These are phyloP conservation scores for Molossus molossus DNA, from an alignment of 2,797 vertebrate genomes.

Conservation along the genomic window DNA sequence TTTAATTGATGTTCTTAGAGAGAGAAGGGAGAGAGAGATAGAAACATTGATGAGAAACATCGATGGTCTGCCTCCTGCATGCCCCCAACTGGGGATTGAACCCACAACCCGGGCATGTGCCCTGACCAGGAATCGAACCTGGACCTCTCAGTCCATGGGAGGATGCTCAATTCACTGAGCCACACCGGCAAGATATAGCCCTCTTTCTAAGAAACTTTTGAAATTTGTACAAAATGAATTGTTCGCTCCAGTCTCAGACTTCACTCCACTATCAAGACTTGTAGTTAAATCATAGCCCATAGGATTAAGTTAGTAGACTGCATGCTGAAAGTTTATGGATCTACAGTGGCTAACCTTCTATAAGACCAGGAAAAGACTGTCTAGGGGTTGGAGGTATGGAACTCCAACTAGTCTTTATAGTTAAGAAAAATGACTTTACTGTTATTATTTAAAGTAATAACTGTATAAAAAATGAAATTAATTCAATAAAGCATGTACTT, in stretches of 20 bases:
- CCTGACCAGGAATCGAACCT: too few species aligned
- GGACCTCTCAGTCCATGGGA: too few species aligned
- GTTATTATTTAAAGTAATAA: not conserved
- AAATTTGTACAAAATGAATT: not conserved
- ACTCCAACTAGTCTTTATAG: not conserved
- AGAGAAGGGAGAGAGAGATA: too few species aligned
- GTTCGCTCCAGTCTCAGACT: not conserved
- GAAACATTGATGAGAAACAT: too few species aligned
- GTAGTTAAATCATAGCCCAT: not conserved
- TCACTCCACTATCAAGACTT: conserved; percentile 17
- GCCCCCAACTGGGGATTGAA: too few species aligned
- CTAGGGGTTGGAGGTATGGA: not conserved
- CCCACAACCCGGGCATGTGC: too few species aligned
- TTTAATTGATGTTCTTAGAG: too few species aligned
- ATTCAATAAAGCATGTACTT: not conserved
- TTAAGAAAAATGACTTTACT: conserved; percentile 5
- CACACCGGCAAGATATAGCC: too few species aligned
- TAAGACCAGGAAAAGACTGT: not conserved
- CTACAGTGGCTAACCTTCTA: not conserved
- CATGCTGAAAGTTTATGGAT: not conserved
- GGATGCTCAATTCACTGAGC: too few species aligned
- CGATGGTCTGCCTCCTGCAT: too few species aligned
- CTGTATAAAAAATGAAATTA: conserved; percentile 5
- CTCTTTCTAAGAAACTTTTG: not conserved
- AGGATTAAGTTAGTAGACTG: not conserved